phyloP scores from a whole-genome alignment of 2,113 vertebrate genomes.

The Notothenia coriiceps region DNA sequence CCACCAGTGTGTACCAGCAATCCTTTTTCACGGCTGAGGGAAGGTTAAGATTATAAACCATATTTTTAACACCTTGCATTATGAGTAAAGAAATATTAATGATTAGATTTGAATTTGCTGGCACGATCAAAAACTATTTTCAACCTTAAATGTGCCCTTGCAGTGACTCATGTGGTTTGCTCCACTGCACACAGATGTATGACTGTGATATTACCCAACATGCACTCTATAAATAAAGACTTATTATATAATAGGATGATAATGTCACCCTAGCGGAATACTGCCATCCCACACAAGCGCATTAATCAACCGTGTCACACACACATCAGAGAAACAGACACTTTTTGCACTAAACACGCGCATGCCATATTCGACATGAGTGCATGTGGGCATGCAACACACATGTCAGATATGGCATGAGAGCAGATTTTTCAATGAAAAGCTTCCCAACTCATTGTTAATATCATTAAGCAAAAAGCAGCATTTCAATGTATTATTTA shows the following conservation, averaged over 20 bases:
- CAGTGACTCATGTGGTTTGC: constrained; percentile 21
- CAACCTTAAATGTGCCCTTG: constrained; percentile 9
- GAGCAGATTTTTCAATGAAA: background rate
- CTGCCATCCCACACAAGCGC: background rate
- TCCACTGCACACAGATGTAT: constrained; percentile 28
- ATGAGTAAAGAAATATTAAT: background rate
- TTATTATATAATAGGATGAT: constrained; percentile 64
- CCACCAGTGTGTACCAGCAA: background rate
- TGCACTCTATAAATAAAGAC: constrained; percentile 45
- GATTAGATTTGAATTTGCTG: background rate
- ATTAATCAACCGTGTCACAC: too few relatives aligned
- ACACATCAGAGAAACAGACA: too few relatives aligned
- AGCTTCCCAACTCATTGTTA: background rate
- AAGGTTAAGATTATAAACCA: background rate
- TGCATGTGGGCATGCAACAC: background rate
- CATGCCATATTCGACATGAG: background rate
- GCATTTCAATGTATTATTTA: background rate
- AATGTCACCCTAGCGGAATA: constrained; percentile 21
- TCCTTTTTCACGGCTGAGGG: background rate
- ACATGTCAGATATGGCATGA: background rate
- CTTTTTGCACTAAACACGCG: background rate
- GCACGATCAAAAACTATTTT: constrained; percentile 15
- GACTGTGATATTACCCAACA: constrained; percentile 56
- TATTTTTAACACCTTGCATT: background rate
- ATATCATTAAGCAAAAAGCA: background rate